Evolutionary conservation across 2,888 invertebrate species (phyloP), one percentile per base, ranked within the genome.

Genomic region (Nowickia ferox): DNA sequence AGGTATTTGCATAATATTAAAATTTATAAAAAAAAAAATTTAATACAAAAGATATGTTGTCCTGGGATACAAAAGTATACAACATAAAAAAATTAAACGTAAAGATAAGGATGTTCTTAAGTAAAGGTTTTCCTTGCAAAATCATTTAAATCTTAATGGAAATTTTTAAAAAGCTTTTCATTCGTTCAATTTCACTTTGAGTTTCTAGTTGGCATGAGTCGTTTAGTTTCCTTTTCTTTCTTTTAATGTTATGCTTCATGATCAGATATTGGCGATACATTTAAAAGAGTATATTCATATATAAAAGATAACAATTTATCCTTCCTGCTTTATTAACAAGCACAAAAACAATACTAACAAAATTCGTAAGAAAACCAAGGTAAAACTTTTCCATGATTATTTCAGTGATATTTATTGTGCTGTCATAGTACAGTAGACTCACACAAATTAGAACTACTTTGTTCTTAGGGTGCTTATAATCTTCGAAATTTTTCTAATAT

Each of bases 171-270:
- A 59, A 38, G 11, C 53, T 48, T 61, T 78, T 30, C 30, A 30
- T 30, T 30, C 6, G 69, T 61, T 63, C 46, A 69, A 74, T 69
- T 68, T 84, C 74, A 53, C 61, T 53, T 61, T 53, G 38, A 17
- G 30, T 61, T 55, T 68, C 38, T 84, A 22, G 68, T 69, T 55
- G 53, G 9, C 6, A 44, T 44, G 44, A 42, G 30, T 44, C 48
- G 38, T 11, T 17, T 19, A 30, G 9, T 2, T 19, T 11, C 1
- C 46, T 22, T 40, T 55, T 53, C 13, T 42, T 22, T 42, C 44
- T 44, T 38, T 66, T 63, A 76, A 83, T 83, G 65, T 48, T 22
- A 76, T 57, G 40, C 65, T 74, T 83, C 77, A 77, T 83, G 83
- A 65, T 11, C 48, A 71, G 42, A 65, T 55, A 19, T 19, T 55